Evolutionary conservation across 2,797 vertebrate genomes (phyloP), one percentile per base, ranked within the genome.

Genomic region (Alectoris magna): DNA sequence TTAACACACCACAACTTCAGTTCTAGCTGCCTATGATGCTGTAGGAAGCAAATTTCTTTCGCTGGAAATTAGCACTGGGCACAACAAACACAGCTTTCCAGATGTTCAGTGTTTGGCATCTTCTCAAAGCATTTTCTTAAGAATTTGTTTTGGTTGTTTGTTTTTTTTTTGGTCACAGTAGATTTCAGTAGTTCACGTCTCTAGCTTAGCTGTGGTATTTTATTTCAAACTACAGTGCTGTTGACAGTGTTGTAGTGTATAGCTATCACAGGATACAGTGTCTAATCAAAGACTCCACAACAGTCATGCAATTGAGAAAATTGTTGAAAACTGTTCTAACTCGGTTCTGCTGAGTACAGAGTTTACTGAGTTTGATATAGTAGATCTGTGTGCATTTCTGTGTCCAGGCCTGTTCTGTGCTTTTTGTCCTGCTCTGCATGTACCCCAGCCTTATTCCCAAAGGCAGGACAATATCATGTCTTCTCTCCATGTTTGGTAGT

Each of bases 311-410:
- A 16, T 62, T 8, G 41, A 39, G 23, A n/a, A 19, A 2, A 1
- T 73, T 21, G 75, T 72, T 69, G 46, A 48, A 75, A 75, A 27
- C 24, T 62, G 7, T 29, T 5, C 11, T 70, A 36, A 18, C 1
- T 0, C 36, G 44, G 0, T 36, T 22, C 12, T 1, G 2, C 8
- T 1, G 1, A 1, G 2, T 86, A 23, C 22, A 49, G 34, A 53
- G 36, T 2, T 60, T 83, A 29, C 9, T 71, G 31, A 41, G 11
- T 66, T 55, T 80, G 27, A 41, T 71, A 12, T 3, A 12, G 53
- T 39, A 64, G 23, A 7, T 77, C 10, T 58, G 19, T 3, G 0
- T 29, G 31, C 27, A 49, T 10, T 5, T 44, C 1, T 46, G 4
- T 55, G 44, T 26, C 39, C 11, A 70, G 26, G 15, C 15, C 3